A percentile compares a stretch with the other conserved stretches of the same genome.
These are phyloP conservation scores for Strix aluco DNA, from an alignment of 2,113 vertebrate species.

Conservation along the genomic window DNA sequence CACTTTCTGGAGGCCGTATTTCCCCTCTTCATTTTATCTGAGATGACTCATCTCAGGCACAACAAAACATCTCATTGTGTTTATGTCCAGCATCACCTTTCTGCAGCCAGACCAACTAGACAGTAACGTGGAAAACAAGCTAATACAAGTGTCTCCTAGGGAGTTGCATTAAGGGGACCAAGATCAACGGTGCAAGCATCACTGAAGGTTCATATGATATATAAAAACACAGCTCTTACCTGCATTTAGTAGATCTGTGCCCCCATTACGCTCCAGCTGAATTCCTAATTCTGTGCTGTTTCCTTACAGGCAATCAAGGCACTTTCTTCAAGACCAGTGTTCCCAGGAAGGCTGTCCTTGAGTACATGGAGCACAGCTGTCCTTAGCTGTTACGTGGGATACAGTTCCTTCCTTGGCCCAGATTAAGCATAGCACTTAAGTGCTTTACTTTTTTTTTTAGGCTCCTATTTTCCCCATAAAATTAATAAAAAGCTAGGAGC, in stretches of 20 bases:
- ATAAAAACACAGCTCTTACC: background rate
- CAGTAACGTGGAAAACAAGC: background rate
- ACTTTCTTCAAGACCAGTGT: background rate
- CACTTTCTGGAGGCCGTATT: background rate
- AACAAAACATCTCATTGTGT: background rate
- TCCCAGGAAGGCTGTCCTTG: background rate
- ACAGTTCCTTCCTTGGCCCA: background rate
- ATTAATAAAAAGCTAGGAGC: background rate
- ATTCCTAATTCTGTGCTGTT: background rate
- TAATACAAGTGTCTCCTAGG: background rate
- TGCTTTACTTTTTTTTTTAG: background rate
- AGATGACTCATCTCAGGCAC: background rate
- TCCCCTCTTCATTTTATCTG: background rate
- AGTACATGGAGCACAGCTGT: background rate
- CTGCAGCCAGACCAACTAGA: background rate
- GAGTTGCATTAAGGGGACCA: background rate
- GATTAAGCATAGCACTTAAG: background rate
- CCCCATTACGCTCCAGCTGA: rapidly evolving
- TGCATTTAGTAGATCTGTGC: background rate
- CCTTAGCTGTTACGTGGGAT: background rate
- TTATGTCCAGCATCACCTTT: background rate
- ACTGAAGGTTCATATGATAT: background rate
- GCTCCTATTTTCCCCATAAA: background rate
- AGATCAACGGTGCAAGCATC: background rate
- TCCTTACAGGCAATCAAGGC: background rate